Evolutionary conservation across 2,113 vertebrate genomes (phyloP), one percentile per base, ranked within the genome.

Genomic region (Cinclus cinclus): DNA sequence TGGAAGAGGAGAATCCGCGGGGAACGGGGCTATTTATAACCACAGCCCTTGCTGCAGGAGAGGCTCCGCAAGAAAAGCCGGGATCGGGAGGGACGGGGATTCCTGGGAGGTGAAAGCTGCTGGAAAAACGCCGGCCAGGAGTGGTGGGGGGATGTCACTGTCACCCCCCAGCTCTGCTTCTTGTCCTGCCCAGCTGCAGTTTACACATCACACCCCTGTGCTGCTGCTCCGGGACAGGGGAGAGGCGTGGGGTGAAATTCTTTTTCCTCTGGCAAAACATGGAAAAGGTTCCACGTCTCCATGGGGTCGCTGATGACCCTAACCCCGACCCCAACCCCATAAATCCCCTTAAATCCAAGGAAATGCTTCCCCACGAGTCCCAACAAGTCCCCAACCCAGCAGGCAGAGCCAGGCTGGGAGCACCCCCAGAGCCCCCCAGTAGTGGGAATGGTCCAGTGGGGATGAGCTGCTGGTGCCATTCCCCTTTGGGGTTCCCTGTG

Each of bases 401-500:
- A 15, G 44, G 6, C 77, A 42, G n/a, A 41, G 41, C 64, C 8
- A 2, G 71, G 0, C 7, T 8, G 6, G 42, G 47, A 1, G 9
- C 46, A 17, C 28, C 69, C 58, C 52, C n/a, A 24, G 52, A 31
- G 42, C 63, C 42, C 42, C 64, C 15, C 42, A 13, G 22, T 2
- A 13, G 4, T 19, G 64, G 64, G 42, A 39, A 28, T 24, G 60
- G 8, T 27, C 58, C 24, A 7, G 4, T 6, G 49, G 58, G 35
- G 39, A 16, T 7, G 62, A 27, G 70, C 7, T 3, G 2, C 7
- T 0, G 3, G 46, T 12, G 75, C 41, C 31, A 6, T 6, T 35
- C 44, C 30, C 4, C 2, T 6, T 1, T 7, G n/a, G 0, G 4
- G 24, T 0, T 35, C 42, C 46, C 59, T 2, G 10, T 0, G 27